Percentiles rank a stretch among this genome's conserved stretches.
Evolutionary conservation across 2,888 invertebrate species (phyloP).

Genomic region (Polylopha cassiicola): DNA sequence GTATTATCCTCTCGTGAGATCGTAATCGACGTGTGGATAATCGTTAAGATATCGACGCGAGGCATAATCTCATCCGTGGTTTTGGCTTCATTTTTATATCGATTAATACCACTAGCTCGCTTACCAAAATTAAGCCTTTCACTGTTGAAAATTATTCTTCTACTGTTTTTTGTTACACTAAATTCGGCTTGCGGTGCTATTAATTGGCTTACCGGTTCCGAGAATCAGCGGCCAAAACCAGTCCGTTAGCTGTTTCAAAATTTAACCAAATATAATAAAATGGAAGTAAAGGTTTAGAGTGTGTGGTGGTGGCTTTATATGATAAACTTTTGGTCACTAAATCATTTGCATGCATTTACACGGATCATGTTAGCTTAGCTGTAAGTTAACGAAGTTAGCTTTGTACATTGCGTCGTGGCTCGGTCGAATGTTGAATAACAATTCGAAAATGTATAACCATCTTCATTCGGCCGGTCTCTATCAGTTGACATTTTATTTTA

Average conservation of each 20-base stretch:
- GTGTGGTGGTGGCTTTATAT: constrained; percentile 75
- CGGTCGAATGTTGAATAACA: constrained; percentile 42
- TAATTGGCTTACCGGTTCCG: constrained; percentile 64
- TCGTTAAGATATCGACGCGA: constrained; percentile 34
- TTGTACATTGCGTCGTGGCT: constrained; percentile 47
- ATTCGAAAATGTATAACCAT: no score
- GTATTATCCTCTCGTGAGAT: constrained; percentile 1
- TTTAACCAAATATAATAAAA: constrained; percentile 65
- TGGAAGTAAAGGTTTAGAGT: constrained; percentile 75
- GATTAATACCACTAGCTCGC: constrained; percentile 72
- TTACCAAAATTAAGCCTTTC: constrained; percentile 69
- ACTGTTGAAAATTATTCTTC: constrained; percentile 65
- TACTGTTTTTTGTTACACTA: constrained; percentile 60
- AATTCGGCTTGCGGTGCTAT: constrained; percentile 75
- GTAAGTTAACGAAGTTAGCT: constrained; percentile 55
- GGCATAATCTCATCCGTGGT: constrained; percentile 67
- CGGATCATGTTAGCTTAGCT: constrained; percentile 62
- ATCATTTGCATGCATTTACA: constrained; percentile 74
- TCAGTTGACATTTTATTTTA: constrained; percentile 34
- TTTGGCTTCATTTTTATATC: constrained; percentile 72
- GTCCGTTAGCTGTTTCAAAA: constrained; percentile 62
- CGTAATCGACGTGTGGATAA: constrained; percentile 4
- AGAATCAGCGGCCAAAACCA: constrained; percentile 34
- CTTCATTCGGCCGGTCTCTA: constrained; percentile 35
- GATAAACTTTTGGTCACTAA: constrained; percentile 58